phyloP scores from a whole-genome alignment of 2,888 invertebrate species.

The Apamea monoglypha region DNA sequence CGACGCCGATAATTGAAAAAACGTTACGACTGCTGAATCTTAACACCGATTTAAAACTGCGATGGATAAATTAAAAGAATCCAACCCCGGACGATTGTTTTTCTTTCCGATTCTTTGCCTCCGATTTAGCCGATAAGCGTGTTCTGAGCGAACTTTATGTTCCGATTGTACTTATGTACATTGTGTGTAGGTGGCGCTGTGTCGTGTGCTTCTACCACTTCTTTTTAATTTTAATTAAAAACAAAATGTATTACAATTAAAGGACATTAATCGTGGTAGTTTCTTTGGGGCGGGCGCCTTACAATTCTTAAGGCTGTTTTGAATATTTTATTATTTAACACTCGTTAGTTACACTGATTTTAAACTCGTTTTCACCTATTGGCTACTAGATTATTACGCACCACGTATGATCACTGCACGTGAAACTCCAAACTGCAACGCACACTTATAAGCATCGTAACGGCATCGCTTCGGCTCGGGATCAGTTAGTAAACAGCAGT shows the following conservation, averaged over 20 bases:
- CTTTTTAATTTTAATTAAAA: constrained; percentile 78
- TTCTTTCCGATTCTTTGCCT: constrained; percentile 81
- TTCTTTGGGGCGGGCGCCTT: constrained; percentile 37
- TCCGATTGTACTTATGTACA: constrained; percentile 79
- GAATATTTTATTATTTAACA: constrained; percentile 7
- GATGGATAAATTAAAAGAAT: constrained; percentile 89
- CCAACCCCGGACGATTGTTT: constrained; percentile 82
- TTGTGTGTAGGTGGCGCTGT: constrained; percentile 81
- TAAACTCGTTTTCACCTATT: neutral
- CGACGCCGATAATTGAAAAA: constrained; percentile 87
- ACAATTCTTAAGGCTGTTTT: constrained; percentile 5
- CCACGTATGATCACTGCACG: neutral
- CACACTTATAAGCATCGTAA: neutral
- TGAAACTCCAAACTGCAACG: too few relatives aligned
- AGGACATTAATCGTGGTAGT: constrained; percentile 60
- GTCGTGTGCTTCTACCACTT: constrained; percentile 73
- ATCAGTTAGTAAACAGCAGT: neutral
- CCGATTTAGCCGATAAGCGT: constrained; percentile 84
- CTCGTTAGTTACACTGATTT: constrained; percentile 13
- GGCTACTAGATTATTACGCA: neutral
- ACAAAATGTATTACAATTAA: constrained; percentile 70
- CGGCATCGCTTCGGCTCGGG: neutral
- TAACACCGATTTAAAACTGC: constrained; percentile 89
- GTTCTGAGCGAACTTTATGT: constrained; percentile 86
- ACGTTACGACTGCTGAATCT: constrained; percentile 86